Evolutionary conservation across 2,797 vertebrate genomes (phyloP), one percentile per base, ranked within the genome.

Genomic region (Ispidina picta): DNA sequence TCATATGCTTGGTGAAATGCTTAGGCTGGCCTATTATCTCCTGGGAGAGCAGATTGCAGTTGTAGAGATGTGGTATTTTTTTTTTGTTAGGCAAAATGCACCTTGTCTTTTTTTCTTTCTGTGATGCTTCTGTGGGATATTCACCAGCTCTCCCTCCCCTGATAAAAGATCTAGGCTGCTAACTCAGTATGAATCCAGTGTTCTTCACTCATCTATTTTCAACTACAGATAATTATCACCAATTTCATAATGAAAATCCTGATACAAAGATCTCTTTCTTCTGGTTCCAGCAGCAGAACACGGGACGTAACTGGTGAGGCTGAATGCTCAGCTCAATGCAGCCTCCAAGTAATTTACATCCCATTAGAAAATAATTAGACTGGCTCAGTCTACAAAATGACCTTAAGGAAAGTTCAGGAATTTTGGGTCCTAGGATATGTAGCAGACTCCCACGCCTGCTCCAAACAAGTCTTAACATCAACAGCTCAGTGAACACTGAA

Each of bases 401-500:
- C 92, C 80, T 93, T 79, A 83, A 92, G 49, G 49, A 83, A 95
- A 95, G 92, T 92, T 95, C 85, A 95, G 85, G 82, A 93, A 92
- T 95, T 73, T 76, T 22, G 52, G 68, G 83, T 92, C 85, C 56
- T 92, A 63, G 44, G 60, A 75, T 43, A 35, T 10, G 56, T 6
- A 79, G 26, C 66, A 92, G 84, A 88, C 86, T 79, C 74, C 75
- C 65, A 92, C 55, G 14, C 70, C 68, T 83, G 70, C 85, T 63
- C 71, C 46, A 76, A 92, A 81, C 80, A 94, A 91, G 84, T 89
- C 85, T 73, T 86, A 81, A 86, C 89, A 94, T 15, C 64, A 83
- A 39, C 56, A 84, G 16, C 21, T 85, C 72, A 21, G 55, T 3
- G 41, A 90, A 52, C 39, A 17, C 0, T 7, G 12, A 66, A 79